phyloP scores from a whole-genome alignment of 2,113 vertebrate species.

The Arvicanthis niloticus region DNA sequence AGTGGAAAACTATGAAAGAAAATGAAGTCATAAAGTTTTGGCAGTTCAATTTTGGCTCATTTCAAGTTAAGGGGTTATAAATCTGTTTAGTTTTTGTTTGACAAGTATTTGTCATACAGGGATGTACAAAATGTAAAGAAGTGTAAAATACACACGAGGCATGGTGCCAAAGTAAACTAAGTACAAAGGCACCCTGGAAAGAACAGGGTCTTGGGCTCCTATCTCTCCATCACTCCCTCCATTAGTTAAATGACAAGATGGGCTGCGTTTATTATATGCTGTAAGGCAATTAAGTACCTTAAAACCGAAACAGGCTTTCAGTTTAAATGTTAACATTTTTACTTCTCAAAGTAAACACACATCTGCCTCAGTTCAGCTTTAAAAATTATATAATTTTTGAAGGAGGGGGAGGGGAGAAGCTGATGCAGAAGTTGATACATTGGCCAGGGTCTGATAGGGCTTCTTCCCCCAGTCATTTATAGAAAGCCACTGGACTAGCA shows the following conservation, averaged over 20 bases:
- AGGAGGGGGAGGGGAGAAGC: not conserved
- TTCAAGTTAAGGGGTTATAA: constrained; percentile 86
- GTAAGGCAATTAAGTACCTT: constrained; percentile 82
- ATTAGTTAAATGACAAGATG: constrained; percentile 81
- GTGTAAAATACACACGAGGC: constrained; percentile 87
- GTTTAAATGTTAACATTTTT: constrained; percentile 80
- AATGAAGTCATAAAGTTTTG: constrained; percentile 89
- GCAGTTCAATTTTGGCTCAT: constrained; percentile 87
- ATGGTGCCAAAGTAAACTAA: constrained; percentile 85
- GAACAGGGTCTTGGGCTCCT: constrained; percentile 71
- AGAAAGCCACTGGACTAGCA: constrained; percentile 31
- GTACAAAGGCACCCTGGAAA: constrained; percentile 79
- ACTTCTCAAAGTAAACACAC: constrained; percentile 79
- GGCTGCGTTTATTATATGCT: constrained; percentile 78
- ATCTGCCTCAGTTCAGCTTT: constrained; percentile 68
- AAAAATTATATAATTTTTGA: constrained; percentile 64
- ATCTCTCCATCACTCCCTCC: constrained; percentile 82
- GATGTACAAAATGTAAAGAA: constrained; percentile 87
- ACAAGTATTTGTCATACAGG: constrained; percentile 89
- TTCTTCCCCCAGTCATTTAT: constrained; percentile 73
- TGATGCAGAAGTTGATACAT: constrained; percentile 49
- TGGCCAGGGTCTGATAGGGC: constrained; percentile 59
- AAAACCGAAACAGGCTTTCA: constrained; percentile 79
- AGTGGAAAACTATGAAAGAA: constrained; percentile 88
- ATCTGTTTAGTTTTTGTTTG: constrained; percentile 89